Conservation (phyloP, 2,888 invertebrate genomes). For the Bellardia bayeri region DNA sequence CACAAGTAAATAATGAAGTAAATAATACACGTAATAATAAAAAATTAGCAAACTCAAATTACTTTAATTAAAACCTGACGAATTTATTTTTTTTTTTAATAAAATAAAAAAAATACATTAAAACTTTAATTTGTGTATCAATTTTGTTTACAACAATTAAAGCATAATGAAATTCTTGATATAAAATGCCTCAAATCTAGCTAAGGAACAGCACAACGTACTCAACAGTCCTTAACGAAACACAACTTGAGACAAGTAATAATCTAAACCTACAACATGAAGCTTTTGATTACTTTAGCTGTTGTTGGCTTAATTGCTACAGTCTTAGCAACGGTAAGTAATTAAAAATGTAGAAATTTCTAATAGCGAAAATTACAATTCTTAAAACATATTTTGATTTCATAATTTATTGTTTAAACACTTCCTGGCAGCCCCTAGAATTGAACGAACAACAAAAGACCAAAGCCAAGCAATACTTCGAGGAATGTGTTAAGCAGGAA, state of each 20-base stretch:
- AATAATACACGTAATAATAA: neutral
- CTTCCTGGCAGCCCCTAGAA: slow-evolving; percentile 72
- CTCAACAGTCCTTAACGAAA: slow-evolving; percentile 6
- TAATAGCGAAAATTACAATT: no score
- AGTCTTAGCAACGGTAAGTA: slow-evolving; percentile 77
- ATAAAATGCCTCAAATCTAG: slow-evolving; percentile 21
- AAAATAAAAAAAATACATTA: neutral
- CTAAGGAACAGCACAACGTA: slow-evolving; percentile 33
- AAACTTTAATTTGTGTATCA: neutral
- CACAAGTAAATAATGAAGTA: neutral
- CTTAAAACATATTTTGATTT: no score
- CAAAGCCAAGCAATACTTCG: slow-evolving; percentile 75
- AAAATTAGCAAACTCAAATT: neutral
- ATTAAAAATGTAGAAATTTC: neutral
- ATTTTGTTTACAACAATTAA: neutral
- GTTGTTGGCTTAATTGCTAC: slow-evolving; percentile 75
- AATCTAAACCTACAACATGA: slow-evolving; percentile 74
- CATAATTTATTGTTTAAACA: no score
- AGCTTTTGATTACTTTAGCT: slow-evolving; percentile 76
- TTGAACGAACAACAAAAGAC: slow-evolving; percentile 78
- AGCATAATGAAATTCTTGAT: neutral
- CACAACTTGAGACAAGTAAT: neutral
- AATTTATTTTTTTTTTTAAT: neutral
- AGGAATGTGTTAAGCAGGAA: slow-evolving; percentile 76
- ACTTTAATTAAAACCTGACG: neutral